Base-by-base conservation (phyloP, 2,113 vertebrate species). In the Cacatua alba region DNA sequence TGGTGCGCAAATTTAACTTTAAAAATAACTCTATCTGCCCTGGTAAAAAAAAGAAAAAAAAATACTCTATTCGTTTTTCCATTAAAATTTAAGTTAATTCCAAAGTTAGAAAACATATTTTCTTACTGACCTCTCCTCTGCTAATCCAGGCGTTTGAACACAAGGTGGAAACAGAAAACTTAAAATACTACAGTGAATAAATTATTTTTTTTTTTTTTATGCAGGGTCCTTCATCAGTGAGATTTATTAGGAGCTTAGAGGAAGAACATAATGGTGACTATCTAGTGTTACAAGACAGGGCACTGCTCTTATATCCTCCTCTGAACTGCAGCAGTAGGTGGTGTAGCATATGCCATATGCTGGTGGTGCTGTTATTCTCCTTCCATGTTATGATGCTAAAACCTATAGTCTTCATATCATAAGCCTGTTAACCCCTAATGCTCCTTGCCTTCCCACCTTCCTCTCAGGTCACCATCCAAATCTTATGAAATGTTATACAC, bases 401-500 rank as follows among this genome's bases (percentile, higher is more conserved):
- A 37, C 6, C 11, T 43, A 9, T 37, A 28, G 18, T 67, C 35
- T 76, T 82, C 19, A 25, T 53, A 24, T 21, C 20, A 29, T 69
- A 44, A 62, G 0, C 20, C 10, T 44, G 2, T 48, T 65, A 81
- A 69, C 1, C 3, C 8, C 16, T 60, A 65, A 65, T 29, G 28
- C 10, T 70, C 21, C 8, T 8, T 79, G 8, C 13, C 17, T 31
- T 9, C 10, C 11, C 10, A 26, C 31, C 13, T 76, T 63, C 20
- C 39, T 7, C 43, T 51, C 33, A 20, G 15, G 51, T 81, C 26
- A 29, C 33, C n/a, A 10, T 28, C 20, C 75, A 1, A 3, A 33
- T 17, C 24, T 48, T n/a, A 37, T 8, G 2, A 70, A 82, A 11
- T 31, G 8, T 48, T 48, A 44, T 0, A 0, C 13, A 12, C 10